phyloP scores from a whole-genome alignment of 2,888 invertebrate species.

The Rhopalosiphum nymphaeae region DNA sequence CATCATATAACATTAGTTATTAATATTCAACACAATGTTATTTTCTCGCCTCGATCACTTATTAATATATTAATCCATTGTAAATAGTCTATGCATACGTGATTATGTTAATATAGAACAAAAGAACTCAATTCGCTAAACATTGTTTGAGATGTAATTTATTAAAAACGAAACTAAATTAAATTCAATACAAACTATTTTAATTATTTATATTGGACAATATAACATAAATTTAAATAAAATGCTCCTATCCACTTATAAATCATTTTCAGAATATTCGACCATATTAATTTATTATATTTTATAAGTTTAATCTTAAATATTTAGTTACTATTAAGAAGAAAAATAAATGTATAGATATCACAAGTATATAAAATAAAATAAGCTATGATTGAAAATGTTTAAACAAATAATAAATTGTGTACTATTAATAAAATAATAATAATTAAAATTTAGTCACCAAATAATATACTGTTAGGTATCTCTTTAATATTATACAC shows the following conservation, averaged over 20 bases:
- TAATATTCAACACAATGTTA: background rate
- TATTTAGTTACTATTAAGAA: background rate
- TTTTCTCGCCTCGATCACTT: background rate
- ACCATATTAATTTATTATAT: background rate
- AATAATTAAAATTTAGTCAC: no score
- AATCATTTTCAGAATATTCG: background rate
- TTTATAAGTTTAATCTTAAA: background rate
- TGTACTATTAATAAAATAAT: background rate
- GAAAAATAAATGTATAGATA: background rate
- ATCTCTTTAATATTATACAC: background rate
- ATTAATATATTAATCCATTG: background rate
- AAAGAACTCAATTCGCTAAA: background rate
- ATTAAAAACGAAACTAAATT: background rate
- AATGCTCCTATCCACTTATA: background rate
- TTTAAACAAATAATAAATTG: background rate
- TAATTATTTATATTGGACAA: background rate
- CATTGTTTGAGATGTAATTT: background rate
- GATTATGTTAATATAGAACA: background rate
- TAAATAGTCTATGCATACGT: background rate
- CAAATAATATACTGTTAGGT: background rate
- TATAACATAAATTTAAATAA: background rate
- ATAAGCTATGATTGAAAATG: background rate
- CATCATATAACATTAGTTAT: background rate
- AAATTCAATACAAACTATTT: background rate
- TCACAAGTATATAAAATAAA: background rate